Percentiles rank a stretch among this genome's conserved stretches.
These are phyloP conservation scores for Capra hircus DNA, from an alignment of 2,113 vertebrate species.

Conservation along the genomic window DNA sequence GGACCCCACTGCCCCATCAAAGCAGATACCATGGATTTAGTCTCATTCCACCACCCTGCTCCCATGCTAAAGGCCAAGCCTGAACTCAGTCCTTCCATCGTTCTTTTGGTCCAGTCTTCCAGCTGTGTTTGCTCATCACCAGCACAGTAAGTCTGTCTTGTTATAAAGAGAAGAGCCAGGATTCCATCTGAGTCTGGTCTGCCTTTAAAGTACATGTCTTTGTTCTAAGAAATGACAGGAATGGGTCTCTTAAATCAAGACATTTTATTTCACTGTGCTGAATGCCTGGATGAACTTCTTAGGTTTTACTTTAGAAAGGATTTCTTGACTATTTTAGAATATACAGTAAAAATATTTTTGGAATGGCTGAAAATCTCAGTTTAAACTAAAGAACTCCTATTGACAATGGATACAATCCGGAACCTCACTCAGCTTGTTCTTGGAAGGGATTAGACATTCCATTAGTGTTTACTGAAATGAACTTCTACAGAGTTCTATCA, in stretches of 20 bases:
- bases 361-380: neutral
- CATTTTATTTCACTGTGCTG: neutral
- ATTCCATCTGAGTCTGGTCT: neutral
- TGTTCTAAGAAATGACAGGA: neutral
- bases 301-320: neutral
- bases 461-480: neutral
- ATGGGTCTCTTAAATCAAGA: neutral
- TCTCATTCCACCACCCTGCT: neutral
- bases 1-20: fast-evolving
- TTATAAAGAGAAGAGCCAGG: neutral
- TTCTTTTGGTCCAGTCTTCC: neutral
- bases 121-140: neutral
- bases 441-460: neutral
- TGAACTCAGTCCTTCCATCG: neutral
- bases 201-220: neutral
- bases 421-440: neutral
- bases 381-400: neutral
- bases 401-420: neutral
- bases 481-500: neutral
- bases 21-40: neutral
- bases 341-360: neutral
- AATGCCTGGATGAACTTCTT: neutral
- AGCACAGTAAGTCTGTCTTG: neutral
- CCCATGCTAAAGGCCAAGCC: neutral
- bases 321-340: neutral